Percentiles rank a stretch among this genome's conserved stretches.
phyloP scores from a whole-genome alignment of 2,888 invertebrate genomes.

The Carterocephalus palaemon region DNA sequence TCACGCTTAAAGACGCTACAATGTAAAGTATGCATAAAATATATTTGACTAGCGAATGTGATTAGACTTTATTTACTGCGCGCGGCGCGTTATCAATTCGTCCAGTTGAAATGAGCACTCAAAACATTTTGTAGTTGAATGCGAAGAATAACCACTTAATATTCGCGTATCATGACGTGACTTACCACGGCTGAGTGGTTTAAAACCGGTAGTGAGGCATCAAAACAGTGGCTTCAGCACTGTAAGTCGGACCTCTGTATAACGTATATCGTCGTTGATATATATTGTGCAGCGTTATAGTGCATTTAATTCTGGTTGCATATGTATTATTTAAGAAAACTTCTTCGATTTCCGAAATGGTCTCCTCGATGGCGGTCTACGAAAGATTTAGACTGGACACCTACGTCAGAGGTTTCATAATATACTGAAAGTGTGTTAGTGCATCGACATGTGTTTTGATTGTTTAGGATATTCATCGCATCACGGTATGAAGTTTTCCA shows the following conservation, averaged over 20 bases:
- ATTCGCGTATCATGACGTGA: constrained; percentile 28
- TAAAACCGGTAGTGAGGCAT: constrained; percentile 31
- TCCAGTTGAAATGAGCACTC: constrained; percentile 4
- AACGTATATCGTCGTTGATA: constrained; percentile 23
- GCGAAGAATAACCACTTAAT: constrained; percentile 18
- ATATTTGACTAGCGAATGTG: no score
- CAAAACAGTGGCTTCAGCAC: constrained; percentile 14
- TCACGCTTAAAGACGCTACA: no score
- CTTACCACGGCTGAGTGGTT: constrained; percentile 33
- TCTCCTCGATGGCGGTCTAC: constrained; percentile 17
- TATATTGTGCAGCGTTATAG: no score
- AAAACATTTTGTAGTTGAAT: constrained; percentile 15
- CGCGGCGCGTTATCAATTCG: constrained; percentile 10
- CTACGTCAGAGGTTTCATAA: constrained; percentile 34
- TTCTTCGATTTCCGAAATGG: constrained; percentile 31
- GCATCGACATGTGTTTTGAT: constrained; percentile 52
- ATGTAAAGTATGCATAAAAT: no score
- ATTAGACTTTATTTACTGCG: no score
- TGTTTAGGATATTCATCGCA: constrained; percentile 44
- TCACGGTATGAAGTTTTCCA: constrained; percentile 34
- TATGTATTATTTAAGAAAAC: constrained; percentile 8
- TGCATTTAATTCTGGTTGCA: constrained; percentile 32
- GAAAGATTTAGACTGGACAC: constrained; percentile 1
- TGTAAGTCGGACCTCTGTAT: constrained; percentile 6
- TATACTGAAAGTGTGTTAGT: constrained; percentile 38